Conservation (phyloP, 1,140 invertebrate species). For the Meloidogyne chitwoodi region DNA sequence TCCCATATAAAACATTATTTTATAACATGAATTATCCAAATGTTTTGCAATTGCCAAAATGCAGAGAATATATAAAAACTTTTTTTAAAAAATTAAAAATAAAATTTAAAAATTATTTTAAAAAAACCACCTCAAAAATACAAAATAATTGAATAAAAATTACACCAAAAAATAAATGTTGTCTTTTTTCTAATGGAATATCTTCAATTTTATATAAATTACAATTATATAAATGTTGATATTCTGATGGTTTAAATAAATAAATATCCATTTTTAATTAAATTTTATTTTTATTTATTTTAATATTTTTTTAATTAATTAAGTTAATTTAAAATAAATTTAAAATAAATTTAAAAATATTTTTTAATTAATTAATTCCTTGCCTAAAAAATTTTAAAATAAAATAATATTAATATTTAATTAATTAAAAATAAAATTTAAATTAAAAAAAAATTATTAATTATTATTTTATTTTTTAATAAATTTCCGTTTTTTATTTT, state of each 20-base stretch:
- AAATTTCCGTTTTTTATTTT: no score
- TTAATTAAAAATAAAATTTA: no score
- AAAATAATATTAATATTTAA: no score
- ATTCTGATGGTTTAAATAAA: conserved; percentile 20
- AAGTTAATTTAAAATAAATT: no score
- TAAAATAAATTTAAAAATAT: no score
- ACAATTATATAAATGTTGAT: conserved; percentile 38
- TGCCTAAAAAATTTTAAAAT: no score
- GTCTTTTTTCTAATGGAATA: conserved; percentile 29
- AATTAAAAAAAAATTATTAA: no score
- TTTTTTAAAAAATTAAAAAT: background rate
- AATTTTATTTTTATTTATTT: no score
- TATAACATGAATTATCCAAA: conserved; percentile 1
- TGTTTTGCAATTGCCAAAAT: conserved; percentile 10
- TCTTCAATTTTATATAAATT: conserved; percentile 20
- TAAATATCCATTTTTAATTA: conserved; percentile 20
- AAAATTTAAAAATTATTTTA: background rate
- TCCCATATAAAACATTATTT: conserved; percentile 18
- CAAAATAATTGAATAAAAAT: conserved; percentile 18
- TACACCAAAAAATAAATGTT: conserved; percentile 26
- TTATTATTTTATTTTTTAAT: no score
- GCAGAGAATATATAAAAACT: conserved; percentile 13
- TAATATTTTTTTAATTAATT: no score
- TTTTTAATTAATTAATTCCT: no score
- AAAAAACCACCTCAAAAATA: conserved; percentile 6